Evolutionary conservation across 2,888 invertebrate genomes (phyloP).

Genomic region (Yponomeuta malinellus): DNA sequence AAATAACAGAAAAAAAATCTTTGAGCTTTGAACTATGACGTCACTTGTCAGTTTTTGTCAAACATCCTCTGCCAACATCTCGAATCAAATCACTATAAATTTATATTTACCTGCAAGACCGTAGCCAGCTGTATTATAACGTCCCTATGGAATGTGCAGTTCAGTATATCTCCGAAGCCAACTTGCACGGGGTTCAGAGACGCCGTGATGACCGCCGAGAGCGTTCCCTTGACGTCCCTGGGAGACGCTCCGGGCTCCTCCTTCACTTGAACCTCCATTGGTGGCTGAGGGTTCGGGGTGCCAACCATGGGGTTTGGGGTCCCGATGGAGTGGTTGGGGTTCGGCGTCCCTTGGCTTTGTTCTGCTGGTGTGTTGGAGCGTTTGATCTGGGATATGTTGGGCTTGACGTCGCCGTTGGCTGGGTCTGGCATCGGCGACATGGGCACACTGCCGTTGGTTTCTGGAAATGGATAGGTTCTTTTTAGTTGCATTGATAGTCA

Average conservation of each 20-base stretch:
- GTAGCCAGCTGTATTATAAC: conserved; percentile 87
- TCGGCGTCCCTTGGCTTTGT: conserved; percentile 61
- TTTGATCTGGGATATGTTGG: conserved; percentile 66
- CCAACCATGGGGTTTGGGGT: conserved; percentile 60
- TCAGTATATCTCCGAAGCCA: conserved; percentile 88
- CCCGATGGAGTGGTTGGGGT: conserved; percentile 58
- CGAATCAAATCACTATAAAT: no score
- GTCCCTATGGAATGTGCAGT: conserved; percentile 92
- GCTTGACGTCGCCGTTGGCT: conserved; percentile 52
- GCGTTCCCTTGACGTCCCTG: conserved; percentile 49
- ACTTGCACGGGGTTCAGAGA: conserved; percentile 78
- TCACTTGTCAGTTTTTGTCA: no score
- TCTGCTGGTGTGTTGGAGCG: conserved; percentile 60
- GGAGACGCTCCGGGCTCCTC: conserved; percentile 52
- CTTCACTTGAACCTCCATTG: conserved; percentile 59
- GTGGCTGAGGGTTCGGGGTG: conserved; percentile 52
- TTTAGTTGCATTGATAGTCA: no score
- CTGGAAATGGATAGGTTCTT: conserved; percentile 29
- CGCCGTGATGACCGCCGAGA: conserved; percentile 52
- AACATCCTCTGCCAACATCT: no score
- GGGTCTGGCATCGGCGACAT: conserved; percentile 57
- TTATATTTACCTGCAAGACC: conserved; percentile 80
- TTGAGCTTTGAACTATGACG: no score
- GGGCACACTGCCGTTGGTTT: conserved; percentile 44
- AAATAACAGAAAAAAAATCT: no score